phyloP scores from a whole-genome alignment of 2,888 invertebrate species.

The Ypsolopha scabrella region DNA sequence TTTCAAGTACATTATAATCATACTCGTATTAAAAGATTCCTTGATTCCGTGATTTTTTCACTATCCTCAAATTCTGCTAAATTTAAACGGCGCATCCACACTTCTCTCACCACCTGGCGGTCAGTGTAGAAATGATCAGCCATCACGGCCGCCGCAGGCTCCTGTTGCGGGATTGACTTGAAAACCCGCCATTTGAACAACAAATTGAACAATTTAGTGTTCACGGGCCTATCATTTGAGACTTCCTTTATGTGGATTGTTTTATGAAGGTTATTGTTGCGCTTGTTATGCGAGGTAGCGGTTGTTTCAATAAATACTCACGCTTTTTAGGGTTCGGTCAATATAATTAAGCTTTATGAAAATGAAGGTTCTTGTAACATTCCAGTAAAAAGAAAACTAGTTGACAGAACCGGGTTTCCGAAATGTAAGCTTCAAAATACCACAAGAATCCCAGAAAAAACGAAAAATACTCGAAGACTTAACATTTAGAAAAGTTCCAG shows the following conservation, averaged over 20 bases:
- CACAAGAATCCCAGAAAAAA: too few relatives aligned
- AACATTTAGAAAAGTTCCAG: too few relatives aligned
- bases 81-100: neutral
- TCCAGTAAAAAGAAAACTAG: neutral
- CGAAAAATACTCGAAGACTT: too few relatives aligned
- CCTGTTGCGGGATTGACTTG: conserved; percentile 29
- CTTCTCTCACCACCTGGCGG: neutral
- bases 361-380: neutral
- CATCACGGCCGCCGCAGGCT: conserved; percentile 23
- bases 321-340: conserved; percentile 14
- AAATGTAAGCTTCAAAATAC: too few relatives aligned
- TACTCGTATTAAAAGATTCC: too few relatives aligned
- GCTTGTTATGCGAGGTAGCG: neutral
- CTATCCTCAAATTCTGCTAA: too few relatives aligned
- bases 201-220: conserved; percentile 28
- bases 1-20: too few relatives aligned
- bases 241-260: neutral
- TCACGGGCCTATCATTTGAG: neutral
- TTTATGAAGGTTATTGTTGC: neutral
- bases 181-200: conserved; percentile 44
- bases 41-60: too few relatives aligned
- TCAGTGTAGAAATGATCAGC: conserved; percentile 21
- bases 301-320: neutral
- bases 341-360: too few relatives aligned
- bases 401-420: neutral